Evolutionary conservation across 2,113 vertebrate species (phyloP).

Genomic region (Dasypus novemcinctus): DNA sequence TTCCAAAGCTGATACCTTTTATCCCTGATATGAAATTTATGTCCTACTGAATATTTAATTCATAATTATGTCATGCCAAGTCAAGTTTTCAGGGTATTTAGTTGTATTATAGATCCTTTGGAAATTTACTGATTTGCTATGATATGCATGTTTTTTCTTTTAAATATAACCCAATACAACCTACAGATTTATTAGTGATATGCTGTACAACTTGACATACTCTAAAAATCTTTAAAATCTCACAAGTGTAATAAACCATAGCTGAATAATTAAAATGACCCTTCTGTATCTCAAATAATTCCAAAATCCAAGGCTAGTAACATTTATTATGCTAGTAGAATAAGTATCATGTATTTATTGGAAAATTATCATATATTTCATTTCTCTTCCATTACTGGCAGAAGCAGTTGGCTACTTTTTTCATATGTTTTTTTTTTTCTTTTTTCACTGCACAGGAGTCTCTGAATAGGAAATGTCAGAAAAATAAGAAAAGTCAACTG

Average conservation of each 20-base stretch:
- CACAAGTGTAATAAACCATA: not conserved
- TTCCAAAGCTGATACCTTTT: not conserved
- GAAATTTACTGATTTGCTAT: not conserved
- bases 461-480: not conserved
- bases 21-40: not conserved
- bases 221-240: constrained; percentile 15
- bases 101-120: not conserved
- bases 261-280: constrained; percentile 9
- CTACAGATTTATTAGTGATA: not conserved
- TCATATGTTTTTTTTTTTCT: not conserved
- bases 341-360: not conserved
- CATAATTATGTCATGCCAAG: not conserved
- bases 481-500: not conserved
- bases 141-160: constrained; percentile 42
- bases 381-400: not conserved
- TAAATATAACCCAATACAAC: not conserved
- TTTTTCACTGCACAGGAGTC: not conserved
- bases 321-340: not conserved
- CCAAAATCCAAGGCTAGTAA: not conserved
- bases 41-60: not conserved
- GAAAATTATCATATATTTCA: not conserved
- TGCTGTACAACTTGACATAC: not conserved
- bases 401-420: not conserved
- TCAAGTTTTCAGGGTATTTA: not conserved
- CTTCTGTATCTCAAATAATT: constrained; percentile 27